Evolutionary conservation across 2,888 invertebrate genomes (phyloP), one percentile per base, ranked within the genome.

Genomic region (Trichopoda pennipes): DNA sequence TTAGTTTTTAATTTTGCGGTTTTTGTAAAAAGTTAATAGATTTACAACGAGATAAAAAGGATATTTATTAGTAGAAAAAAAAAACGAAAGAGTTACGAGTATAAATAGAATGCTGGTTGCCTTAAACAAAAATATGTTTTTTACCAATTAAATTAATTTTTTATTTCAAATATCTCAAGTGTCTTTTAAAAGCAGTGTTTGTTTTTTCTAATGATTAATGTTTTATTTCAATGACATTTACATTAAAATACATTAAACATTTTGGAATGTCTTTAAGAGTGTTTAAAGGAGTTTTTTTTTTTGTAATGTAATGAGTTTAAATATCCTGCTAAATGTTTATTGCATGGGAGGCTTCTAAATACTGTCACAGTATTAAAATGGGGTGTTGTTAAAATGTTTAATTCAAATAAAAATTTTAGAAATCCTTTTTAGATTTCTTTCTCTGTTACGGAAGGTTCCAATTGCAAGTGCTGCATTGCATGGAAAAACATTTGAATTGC

Each of bases 51-150:
- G 42, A 69, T 63, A 38, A 69, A 14, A 55, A 28, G 1, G 3
- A 16, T 44, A 44, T 44, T 61, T 21, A 49, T 64, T 21, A 4
- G 3, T 12, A 38, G 12, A 7, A 12, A 44, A 44, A 16, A 35
- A 35, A 2, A 70, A 23, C 28, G 28, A 76, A 74, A 63, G 77
- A 69, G 77, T 77, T 80, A n/a, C n/a, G n/a, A n/a, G n/a, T n/a
- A 35, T 12, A 44, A 60, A 28, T 28, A 8, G 8, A 73, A 66
- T 79, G 79, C 73, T 79, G 79, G 73, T 79, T 38, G 47, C 19
- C 32, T 17, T n/a, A 60, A 69, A 38, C 21, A 32, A 3, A 9
- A 32, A 28, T 8, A 56, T 2, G 0, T 44, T 44, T 44, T 12
- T 14, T 14, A 44, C 16, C n/a, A 44, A 6, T 44, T 1, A n/a